Evolutionary conservation across 2,888 invertebrate species (phyloP), one percentile per base, ranked within the genome.

Genomic region (Sphaerophoria taeniata): DNA sequence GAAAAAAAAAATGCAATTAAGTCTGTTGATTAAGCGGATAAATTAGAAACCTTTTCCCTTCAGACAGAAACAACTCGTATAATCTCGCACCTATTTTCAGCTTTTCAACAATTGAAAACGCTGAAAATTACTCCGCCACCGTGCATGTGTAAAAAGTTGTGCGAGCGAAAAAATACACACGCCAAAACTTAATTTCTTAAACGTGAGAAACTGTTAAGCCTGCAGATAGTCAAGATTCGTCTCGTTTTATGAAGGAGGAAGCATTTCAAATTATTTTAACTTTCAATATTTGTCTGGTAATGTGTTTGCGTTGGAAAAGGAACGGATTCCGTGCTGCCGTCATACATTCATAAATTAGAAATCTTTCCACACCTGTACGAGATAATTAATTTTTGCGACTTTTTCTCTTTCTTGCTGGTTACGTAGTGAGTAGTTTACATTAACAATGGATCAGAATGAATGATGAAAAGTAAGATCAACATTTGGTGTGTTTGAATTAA

Each of bases 31-130:
- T 49, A 49, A 65, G 9, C 34, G 49, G 49, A 65, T 65, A 65
- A 65, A 65, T 65, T 47, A 16, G 65, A 65, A 65, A 65, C 49
- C 11, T 65, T 65, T 65, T 14, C 49, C 34, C 16, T 34, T n/a
- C n/a, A 43, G 39, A 43, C 43, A 9, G 43, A 3, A 12, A 39
- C 12, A 12, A 43, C 12, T 11, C 39, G 43, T 43, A 39, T 39
- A 39, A 6, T 9, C 11, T 11, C 43, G 12, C 43, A 43, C 11
- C 43, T 43, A 43, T 16, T 31, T 53, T 53, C 4, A 47, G 6
- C 31, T 53, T 4, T 53, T 11, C 31, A 24, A 24, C 24, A 24
- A 24, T 24, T 24, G 24, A 24, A 24, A 24, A 24, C 24, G 24
- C 24, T 24, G 24, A 24, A 24, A 24, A 24, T 24, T 24, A 24